Conservation (phyloP, 2,797 vertebrate species). For the Hyperoplus lanceolatus region DNA sequence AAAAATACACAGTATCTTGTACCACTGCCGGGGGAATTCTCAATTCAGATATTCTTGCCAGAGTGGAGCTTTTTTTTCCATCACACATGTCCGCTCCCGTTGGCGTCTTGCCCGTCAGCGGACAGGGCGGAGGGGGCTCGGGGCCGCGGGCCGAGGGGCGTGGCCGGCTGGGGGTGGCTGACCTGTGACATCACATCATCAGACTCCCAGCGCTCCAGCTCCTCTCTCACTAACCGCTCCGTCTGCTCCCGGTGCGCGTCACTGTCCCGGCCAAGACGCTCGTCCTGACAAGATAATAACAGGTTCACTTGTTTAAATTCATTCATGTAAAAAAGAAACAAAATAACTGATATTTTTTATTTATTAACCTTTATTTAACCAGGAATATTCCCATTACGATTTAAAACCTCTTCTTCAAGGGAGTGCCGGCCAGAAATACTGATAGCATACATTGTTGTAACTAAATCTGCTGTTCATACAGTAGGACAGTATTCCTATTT, state of each 20-base stretch:
- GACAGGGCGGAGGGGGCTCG: constrained; percentile 93
- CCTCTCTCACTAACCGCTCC: constrained; percentile 94
- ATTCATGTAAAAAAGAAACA: not conserved
- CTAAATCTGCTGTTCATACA: not conserved
- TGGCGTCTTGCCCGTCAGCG: constrained; percentile 87
- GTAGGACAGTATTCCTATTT: not conserved
- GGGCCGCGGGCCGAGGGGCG: constrained; percentile 83
- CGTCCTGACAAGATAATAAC: constrained; percentile 85
- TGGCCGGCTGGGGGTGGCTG: constrained; percentile 87
- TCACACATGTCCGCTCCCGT: constrained; percentile 84
- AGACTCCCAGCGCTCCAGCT: constrained; percentile 95
- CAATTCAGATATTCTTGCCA: constrained; percentile 35
- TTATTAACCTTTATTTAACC: no score
- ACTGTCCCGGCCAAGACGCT: constrained; percentile 89
- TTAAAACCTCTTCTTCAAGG: no score
- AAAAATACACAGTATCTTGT: constrained; percentile 30
- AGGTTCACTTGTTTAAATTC: not conserved
- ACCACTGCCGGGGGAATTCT: constrained; percentile 29
- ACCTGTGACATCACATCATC: constrained; percentile 92
- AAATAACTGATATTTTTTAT: not conserved
- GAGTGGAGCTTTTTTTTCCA: constrained; percentile 27
- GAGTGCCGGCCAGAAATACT: no score
- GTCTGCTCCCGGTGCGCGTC: constrained; percentile 93
- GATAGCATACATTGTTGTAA: not conserved
- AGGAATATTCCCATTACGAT: no score